A percentile compares a stretch with the other conserved stretches of the same genome.
These are phyloP conservation scores for Hydractinia echinata DNA, from an alignment of 30 jellyfish, hydroid and myxozoan genomes.

Conservation along the genomic window DNA sequence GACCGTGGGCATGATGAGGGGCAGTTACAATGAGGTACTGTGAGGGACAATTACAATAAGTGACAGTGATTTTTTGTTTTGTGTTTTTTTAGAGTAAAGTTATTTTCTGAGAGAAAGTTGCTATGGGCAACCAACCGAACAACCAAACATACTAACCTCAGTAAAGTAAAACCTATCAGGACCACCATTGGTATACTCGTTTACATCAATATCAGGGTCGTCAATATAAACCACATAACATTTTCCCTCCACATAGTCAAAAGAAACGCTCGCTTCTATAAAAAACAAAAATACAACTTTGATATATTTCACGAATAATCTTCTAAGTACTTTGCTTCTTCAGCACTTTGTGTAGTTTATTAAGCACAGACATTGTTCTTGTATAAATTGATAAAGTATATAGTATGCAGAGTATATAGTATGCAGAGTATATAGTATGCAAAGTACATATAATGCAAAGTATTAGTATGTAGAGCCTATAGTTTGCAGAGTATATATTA, in stretches of 20 bases:
- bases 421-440: too few relatives aligned
- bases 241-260: constrained; percentile 57
- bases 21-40: neutral
- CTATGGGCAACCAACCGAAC: neutral
- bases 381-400: too few relatives aligned
- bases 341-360: too few relatives aligned
- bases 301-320: too few relatives aligned
- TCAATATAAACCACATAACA: constrained; percentile 75
- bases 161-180: constrained; percentile 66
- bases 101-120: neutral
- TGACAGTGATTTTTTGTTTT: neutral
- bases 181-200: constrained; percentile 24
- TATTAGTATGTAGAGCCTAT: too few relatives aligned
- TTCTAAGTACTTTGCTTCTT: too few relatives aligned
- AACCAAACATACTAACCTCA: constrained; percentile 43
- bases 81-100: neutral
- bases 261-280: constrained; percentile 49
- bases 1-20: neutral
- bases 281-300: neutral
- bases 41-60: neutral
- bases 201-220: constrained; percentile 41
- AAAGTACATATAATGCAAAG: too few relatives aligned
- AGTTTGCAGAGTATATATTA: too few relatives aligned
- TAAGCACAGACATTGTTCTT: too few relatives aligned
- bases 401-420: too few relatives aligned